Conservation (phyloP, 2,797 vertebrate genomes). For the Gouania willdenowi region DNA sequence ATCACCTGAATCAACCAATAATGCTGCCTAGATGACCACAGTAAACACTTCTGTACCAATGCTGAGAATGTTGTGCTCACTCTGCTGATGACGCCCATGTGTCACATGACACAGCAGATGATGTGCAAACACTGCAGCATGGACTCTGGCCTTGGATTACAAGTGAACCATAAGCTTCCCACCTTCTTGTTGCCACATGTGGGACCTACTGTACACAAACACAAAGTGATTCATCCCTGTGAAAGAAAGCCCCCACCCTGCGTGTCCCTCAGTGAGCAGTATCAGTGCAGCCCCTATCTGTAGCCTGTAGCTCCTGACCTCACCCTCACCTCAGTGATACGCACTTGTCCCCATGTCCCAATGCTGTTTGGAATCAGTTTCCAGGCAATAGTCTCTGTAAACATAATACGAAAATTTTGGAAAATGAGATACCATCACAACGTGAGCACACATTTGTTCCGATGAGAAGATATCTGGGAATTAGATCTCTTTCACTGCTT, state of each 20-base stretch:
- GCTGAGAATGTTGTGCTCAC: too few relatives aligned
- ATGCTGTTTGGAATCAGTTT: slow-evolving; percentile 70
- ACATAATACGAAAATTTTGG: slow-evolving; percentile 73
- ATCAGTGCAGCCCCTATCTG: slow-evolving; percentile 20
- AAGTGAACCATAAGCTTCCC: slow-evolving; percentile 43
- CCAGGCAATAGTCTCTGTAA: slow-evolving; percentile 63
- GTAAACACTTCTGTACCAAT: too few relatives aligned
- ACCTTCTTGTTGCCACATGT: slow-evolving; percentile 44
- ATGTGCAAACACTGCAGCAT: slow-evolving; percentile 48
- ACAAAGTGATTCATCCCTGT: slow-evolving; percentile 46
- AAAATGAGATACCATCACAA: slow-evolving; percentile 58
- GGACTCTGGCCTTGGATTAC: slow-evolving; percentile 59
- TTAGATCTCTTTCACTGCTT: slow-evolving; percentile 6
- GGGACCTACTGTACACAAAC: slow-evolving; percentile 42
- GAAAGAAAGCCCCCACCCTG: slow-evolving; percentile 33
- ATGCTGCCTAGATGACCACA: too few relatives aligned
- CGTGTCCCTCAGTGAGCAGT: slow-evolving; percentile 21
- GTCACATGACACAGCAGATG: slow-evolving; percentile 35
- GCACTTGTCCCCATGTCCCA: slow-evolving; percentile 32
- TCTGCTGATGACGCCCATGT: slow-evolving; percentile 24
- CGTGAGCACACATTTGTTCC: slow-evolving; percentile 31
- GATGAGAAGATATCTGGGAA: slow-evolving; percentile 36
- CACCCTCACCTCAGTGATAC: slow-evolving; percentile 32
- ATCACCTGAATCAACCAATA: too few relatives aligned
- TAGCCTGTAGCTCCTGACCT: slow-evolving; percentile 41